Percentiles rank a stretch among this genome's conserved stretches.
Evolutionary conservation across 2,888 invertebrate genomes (phyloP).

Genomic region (Drosophila gaucha): DNA sequence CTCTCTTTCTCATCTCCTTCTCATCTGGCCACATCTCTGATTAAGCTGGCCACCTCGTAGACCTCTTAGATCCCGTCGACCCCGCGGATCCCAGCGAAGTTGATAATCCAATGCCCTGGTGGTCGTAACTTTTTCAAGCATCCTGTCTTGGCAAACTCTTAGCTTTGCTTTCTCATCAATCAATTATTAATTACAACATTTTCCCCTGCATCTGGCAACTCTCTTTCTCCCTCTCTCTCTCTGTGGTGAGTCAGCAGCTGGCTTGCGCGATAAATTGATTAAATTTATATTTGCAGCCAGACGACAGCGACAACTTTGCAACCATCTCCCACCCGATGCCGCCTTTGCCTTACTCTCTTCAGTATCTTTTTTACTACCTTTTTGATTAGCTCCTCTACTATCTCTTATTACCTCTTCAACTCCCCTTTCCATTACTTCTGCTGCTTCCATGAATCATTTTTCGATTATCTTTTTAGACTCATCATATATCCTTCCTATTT

Average conservation of each 20-base stretch:
- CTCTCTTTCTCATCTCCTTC: constrained; percentile 16
- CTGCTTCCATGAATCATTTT: background rate
- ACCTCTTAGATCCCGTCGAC: constrained; percentile 5
- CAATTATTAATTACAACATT: constrained; percentile 74
- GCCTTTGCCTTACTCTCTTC: background rate
- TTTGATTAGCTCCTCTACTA: constrained; percentile 10
- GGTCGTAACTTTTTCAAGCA: constrained; percentile 30
- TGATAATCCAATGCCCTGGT: constrained; percentile 52
- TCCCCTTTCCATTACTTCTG: background rate
- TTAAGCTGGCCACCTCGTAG: constrained; percentile 21
- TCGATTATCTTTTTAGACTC: background rate
- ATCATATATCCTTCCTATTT: background rate
- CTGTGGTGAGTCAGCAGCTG: constrained; percentile 13
- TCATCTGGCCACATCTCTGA: constrained; percentile 32
- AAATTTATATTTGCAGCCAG: constrained; percentile 52
- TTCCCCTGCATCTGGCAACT: background rate
- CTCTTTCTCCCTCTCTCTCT: background rate
- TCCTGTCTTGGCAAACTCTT: constrained; percentile 20
- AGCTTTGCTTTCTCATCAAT: constrained; percentile 57
- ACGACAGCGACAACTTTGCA: constrained; percentile 10
- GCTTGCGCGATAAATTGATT: constrained; percentile 64
- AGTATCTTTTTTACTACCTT: background rate
- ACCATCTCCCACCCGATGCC: background rate
- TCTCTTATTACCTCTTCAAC: background rate
- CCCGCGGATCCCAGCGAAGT: constrained; percentile 1